Evolutionary conservation across 2,113 vertebrate species (phyloP).

Genomic region (Collichthys lucidus): DNA sequence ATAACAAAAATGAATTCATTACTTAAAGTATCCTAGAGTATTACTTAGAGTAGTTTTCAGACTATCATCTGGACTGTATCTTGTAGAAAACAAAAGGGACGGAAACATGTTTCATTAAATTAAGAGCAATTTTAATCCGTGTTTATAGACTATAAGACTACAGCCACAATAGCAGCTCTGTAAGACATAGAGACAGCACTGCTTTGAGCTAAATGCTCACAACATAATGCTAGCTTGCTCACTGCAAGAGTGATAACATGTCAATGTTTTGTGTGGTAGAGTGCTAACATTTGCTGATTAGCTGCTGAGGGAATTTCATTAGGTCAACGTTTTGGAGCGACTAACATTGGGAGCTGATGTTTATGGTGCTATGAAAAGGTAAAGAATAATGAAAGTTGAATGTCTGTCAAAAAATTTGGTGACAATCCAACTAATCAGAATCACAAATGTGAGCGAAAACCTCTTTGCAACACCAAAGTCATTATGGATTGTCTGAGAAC

Average conservation of each 20-base stretch:
- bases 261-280: not conserved
- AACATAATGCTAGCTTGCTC: not conserved
- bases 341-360: not conserved
- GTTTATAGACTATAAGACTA: not conserved
- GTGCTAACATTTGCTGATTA: not conserved
- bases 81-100: too few relatives aligned
- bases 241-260: not conserved
- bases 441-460: not conserved
- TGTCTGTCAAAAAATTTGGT: too few relatives aligned
- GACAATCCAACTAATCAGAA: not conserved
- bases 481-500: not conserved
- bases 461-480: not conserved
- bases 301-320: not conserved
- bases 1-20: not conserved
- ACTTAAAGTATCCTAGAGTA: not conserved
- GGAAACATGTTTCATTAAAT: not conserved
- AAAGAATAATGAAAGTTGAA: not conserved
- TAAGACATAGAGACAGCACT: too few relatives aligned
- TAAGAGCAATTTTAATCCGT: not conserved
- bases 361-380: not conserved
- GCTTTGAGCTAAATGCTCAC: not conserved
- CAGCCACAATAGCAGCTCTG: not conserved
- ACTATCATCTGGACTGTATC: too few relatives aligned
- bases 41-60: too few relatives aligned
- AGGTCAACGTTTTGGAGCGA: not conserved